Percentiles rank a stretch among this genome's conserved stretches.
Conservation (phyloP, 2,113 vertebrate genomes). For the Caranx melampygus region DNA sequence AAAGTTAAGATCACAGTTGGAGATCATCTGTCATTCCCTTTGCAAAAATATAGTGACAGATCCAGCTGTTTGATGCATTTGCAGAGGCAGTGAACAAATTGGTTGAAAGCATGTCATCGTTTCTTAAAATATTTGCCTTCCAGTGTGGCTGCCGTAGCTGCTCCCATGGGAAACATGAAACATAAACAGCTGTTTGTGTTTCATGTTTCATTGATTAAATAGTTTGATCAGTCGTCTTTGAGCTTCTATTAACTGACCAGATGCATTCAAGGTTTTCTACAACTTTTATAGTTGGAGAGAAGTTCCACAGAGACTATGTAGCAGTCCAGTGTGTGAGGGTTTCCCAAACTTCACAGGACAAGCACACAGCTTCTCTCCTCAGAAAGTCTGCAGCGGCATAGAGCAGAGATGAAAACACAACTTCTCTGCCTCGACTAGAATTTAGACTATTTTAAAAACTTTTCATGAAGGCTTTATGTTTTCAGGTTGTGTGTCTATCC, state of each 20-base stretch:
- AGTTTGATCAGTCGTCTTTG: neutral
- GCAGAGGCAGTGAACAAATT: neutral
- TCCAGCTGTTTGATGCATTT: neutral
- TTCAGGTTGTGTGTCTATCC: too few species aligned
- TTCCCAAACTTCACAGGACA: neutral
- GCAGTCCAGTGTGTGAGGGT: neutral
- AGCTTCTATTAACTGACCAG: neutral
- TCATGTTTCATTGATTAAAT: neutral
- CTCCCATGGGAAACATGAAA: neutral
- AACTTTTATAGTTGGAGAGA: too few species aligned
- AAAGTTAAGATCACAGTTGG: neutral
- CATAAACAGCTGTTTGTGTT: slow-evolving; percentile 4
- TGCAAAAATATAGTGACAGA: neutral
- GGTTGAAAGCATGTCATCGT: neutral
- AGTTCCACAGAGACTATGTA: neutral
- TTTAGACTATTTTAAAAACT: neutral
- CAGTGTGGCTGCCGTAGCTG: neutral
- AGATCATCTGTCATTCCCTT: neutral
- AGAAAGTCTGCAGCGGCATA: neutral
- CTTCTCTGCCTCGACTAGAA: neutral
- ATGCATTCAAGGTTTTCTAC: neutral
- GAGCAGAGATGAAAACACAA: neutral
- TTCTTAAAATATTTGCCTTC: neutral
- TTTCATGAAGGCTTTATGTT: too few species aligned
- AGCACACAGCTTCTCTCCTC: neutral